These are phyloP conservation scores for Leptopilina drosophilae DNA, from an alignment of 2,888 invertebrate genomes.

Conservation along the genomic window DNA sequence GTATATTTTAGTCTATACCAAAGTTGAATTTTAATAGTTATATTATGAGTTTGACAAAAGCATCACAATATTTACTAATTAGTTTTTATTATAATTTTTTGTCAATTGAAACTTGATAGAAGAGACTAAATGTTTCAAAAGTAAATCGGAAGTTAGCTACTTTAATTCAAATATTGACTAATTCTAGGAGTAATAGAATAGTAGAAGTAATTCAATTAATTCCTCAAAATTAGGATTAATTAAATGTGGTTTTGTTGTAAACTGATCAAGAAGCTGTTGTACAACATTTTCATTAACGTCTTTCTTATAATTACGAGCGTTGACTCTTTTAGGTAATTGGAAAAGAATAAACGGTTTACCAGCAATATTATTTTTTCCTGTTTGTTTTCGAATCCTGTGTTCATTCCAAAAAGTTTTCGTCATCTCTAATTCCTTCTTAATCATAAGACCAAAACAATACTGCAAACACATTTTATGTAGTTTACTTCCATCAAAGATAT, in stretches of 20 bases:
- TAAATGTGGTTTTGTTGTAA: neutral
- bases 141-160: neutral
- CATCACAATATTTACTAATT: no score
- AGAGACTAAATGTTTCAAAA: neutral
- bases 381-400: conserved; percentile 47
- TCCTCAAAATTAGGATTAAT: neutral
- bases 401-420: conserved; percentile 44
- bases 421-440: conserved; percentile 34
- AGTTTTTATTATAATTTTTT: no score
- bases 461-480: conserved; percentile 41
- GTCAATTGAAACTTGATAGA: no score
- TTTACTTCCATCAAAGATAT: conserved; percentile 33
- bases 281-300: neutral
- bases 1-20: no score
- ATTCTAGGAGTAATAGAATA: neutral
- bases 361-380: conserved; percentile 3
- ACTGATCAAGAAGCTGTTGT: neutral
- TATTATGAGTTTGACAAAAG: no score
- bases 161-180: neutral
- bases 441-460: conserved; percentile 48
- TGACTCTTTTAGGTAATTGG: neutral
- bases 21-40: no score
- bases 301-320: neutral
- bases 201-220: neutral
- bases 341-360: neutral